Conservation (phyloP, 2,888 invertebrate genomes). For the Gastrophysa polygoni region DNA sequence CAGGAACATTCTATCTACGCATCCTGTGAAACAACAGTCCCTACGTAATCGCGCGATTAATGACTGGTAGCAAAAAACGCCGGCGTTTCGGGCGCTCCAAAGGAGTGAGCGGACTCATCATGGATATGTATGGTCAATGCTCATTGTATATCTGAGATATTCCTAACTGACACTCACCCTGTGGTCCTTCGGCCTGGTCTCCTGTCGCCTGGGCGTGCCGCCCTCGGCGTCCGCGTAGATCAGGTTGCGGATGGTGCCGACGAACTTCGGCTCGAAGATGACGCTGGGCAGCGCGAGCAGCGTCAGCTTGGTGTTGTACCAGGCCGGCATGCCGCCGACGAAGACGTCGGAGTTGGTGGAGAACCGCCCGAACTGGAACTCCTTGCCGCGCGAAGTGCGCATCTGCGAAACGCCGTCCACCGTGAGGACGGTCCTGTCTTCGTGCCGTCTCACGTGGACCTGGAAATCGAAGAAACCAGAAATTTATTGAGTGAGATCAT, state of each 20-base stretch:
- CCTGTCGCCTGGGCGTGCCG: constrained; percentile 79
- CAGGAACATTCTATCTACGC: no score
- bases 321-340: constrained; percentile 94
- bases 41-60: no score
- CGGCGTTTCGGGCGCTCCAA: no score
- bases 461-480: background rate
- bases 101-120: no score
- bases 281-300: constrained; percentile 87
- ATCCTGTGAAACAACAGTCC: no score
- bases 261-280: constrained; percentile 90
- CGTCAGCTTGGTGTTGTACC: constrained; percentile 87
- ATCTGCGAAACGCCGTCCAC: constrained; percentile 84
- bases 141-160: no score
- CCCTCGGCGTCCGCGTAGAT: constrained; percentile 87
- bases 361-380: constrained; percentile 87
- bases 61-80: no score
- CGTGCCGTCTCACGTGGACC: constrained; percentile 79
- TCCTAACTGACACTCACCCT: constrained; percentile 64
- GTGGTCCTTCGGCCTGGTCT: constrained; percentile 81
- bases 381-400: constrained; percentile 83
- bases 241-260: constrained; percentile 89
- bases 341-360: constrained; percentile 91
- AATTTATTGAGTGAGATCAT: background rate
- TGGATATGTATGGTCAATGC: no score
- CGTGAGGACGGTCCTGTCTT: constrained; percentile 82